Base-by-base conservation (phyloP, 2,888 invertebrate species). In the Hipparchia semele region DNA sequence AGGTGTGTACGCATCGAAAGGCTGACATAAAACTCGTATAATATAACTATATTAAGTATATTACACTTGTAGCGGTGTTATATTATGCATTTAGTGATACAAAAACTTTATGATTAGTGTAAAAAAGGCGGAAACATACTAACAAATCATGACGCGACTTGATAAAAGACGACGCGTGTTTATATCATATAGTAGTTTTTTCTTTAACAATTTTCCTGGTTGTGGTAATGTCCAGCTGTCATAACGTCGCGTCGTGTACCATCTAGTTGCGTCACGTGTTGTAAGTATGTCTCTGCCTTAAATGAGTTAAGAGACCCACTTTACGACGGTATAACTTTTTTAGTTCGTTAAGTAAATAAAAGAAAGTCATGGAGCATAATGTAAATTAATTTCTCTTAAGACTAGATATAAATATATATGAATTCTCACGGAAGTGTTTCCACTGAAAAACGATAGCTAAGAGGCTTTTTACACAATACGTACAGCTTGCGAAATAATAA, bases 81-180 rank as follows among this genome's bases (percentile, higher is more conserved):
- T 84, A 84, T 83, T 91, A 90, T 89, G 89, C 90, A 89, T 90
- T 90, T 90, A 92, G 91, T 79, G 82, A 86, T 90, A 89, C 86
- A 86, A 88, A 87, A 86, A 86, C 83, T 84, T 86, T 87, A 87
- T 86, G 85, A 83, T 83, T 86, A 89, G 88, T 84, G 85, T 82
- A 79, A 84, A 85, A 23, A 79, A 56, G 13, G 23, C 13, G 13
- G 56, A 13, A 56, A 8, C 56, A 8, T 13, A 56, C 13, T 56
- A 13, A 56, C 13, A 56, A 56, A 6, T 56, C 13, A 23, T 13
- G 56, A 56, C 56, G 56, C 13, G 13, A 2, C 13, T 13, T 56
- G 56, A 13, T 56, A 7, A 56, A 13, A 56, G 0, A 6, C 56
- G 13, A 13, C 7, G 13, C 13, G 13, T 56, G 56, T 13, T 56